Base-by-base conservation (phyloP, 2,888 invertebrate genomes). In the Pandemis cinnamomeana region DNA sequence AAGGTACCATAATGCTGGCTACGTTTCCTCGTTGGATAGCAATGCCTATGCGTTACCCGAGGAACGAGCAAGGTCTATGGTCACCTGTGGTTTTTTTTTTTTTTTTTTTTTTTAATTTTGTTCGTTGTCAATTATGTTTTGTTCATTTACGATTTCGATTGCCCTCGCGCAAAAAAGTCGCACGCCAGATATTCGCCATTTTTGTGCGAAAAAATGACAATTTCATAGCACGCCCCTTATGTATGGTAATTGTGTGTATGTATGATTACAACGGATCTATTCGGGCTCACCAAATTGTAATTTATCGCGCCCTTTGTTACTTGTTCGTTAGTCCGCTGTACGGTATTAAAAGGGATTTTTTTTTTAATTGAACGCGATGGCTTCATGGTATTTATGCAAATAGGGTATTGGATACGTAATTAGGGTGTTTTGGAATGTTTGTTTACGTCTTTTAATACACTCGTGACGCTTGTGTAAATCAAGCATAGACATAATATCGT, bases 211-310 rank as follows among this genome's bases (percentile, higher is more conserved):
- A 46, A 10, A 51, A n/a, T 36, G 46, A 4, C 27, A 36, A 10
- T 36, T 46, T 20, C 48, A 7, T 20, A 7, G 13, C 48, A 8
- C 44, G 5, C 10, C 7, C 13, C 66, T 48, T 13, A 36, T 48
- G 13, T 41, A 36, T 41, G 41, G 51, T 67, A 53, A 67, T 66
- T 42, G 41, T n/a, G 15, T 41, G 53, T 41, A 15, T 67, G 53
- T 53, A 53, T 67, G 15, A 67, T 67, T 53, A 67, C 36, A 41
- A n/a, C 15, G 51, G 67, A 67, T 67, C 53, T 41, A 53, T 20
- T 48, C 48, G 42, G 67, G 58, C 64, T 44, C 42, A 75, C 71
- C 60, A 72, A 75, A 75, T 75, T 75, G 75, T 75, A 72, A 75
- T 75, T 75, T 75, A 75, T 72, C 53, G 66, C 20, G 10, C 64